Evolutionary conservation across 2,797 vertebrate species (phyloP), one percentile per base, ranked within the genome.

Genomic region (Holocentrus rufus): DNA sequence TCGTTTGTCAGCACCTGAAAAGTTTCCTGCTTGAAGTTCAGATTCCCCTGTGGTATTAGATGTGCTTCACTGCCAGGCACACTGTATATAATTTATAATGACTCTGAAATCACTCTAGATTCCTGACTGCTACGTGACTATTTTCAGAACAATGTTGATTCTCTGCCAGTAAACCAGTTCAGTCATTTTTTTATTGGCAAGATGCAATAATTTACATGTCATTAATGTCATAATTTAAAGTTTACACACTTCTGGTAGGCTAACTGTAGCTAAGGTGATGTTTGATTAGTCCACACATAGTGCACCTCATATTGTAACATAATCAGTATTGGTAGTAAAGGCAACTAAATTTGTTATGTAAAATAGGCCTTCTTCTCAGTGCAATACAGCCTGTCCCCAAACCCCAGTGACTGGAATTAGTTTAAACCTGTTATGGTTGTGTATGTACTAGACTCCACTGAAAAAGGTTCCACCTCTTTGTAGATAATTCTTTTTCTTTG

Each of bases 311-410:
- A 76, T 67, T 85, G 64, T 84, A 81, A 79, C 64, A 80, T 87
- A 71, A 77, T 87, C 72, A 83, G 75, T 83, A 80, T 82, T 82
- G 62, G 57, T 69, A 72, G 68, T 49, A 57, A 80, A 79, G 42
- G 31, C 76, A 86, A 69, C 71, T 77, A 69, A 84, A 85, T 66
- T 72, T 1, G 11, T 74, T 30, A 36, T 76, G 50, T 84, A 42
- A 83, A 77, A 69, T 53, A 64, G 73, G 83, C 90, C 85, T 90
- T 90, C 85, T 85, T 89, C 69, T 86, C 55, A 56, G 86, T 92
- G 85, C 85, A 91, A 89, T 90, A 89, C 65, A 87, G 65, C 31
- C 58, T 77, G 64, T 65, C 67, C 54, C 58, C 72, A 59, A 79
- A 50, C 42, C 50, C 44, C 10, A 3, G 59, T 81, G 74, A 85